A percentile compares a stretch with the other conserved stretches of the same genome.
These are phyloP conservation scores for Vulpes lagopus DNA, from an alignment of 2,113 vertebrate genomes.

Conservation along the genomic window DNA sequence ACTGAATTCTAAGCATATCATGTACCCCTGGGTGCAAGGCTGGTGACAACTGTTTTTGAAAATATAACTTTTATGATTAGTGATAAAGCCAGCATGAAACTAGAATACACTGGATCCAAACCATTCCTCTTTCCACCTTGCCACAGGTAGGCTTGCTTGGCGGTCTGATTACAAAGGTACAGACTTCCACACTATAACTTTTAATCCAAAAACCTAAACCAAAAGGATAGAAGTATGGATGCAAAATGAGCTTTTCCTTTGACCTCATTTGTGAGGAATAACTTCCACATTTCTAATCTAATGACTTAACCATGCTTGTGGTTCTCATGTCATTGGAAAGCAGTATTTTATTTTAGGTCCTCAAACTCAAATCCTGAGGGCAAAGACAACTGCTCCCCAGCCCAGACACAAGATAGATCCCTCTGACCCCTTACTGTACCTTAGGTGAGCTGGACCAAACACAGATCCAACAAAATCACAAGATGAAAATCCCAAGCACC, in stretches of 20 bases:
- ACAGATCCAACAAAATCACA: not conserved
- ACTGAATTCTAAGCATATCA: not conserved
- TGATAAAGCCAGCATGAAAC: not conserved
- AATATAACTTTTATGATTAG: not conserved
- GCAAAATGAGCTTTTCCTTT: conserved; percentile 5
- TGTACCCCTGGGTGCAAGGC: not conserved
- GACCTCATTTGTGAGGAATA: not conserved
- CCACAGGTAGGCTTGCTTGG: not conserved
- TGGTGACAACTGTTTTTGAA: not conserved
- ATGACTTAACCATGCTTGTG: not conserved
- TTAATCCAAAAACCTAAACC: conserved; percentile 5
- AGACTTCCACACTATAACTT: not conserved
- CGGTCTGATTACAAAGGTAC: not conserved
- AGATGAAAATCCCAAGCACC: not conserved
- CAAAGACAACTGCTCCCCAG: not conserved
- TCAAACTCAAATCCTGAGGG: not conserved
- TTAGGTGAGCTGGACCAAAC: not conserved
- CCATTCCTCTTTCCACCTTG: not conserved
- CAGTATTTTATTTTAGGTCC: conserved; percentile 6
- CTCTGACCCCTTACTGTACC: not conserved
- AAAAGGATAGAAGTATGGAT: not conserved
- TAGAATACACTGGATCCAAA: not conserved
- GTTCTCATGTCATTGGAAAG: not conserved
- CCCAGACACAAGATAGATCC: not conserved
- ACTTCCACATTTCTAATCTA: conserved; percentile 22